phyloP scores from a whole-genome alignment of 1,140 invertebrate genomes.

The Saccostrea cuccullata region DNA sequence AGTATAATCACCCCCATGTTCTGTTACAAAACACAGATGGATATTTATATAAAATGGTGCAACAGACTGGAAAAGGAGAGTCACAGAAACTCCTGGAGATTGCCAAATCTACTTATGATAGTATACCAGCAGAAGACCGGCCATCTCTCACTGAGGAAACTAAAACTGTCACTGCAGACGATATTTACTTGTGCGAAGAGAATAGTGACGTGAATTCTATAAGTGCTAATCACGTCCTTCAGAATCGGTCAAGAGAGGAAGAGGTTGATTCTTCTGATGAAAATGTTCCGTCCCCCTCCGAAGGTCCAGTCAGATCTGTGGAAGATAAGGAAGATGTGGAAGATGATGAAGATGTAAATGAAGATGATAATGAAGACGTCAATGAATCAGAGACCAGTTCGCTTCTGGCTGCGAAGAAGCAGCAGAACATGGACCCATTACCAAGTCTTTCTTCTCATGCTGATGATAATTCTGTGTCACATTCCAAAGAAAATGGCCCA shows the following conservation, averaged over 20 bases:
- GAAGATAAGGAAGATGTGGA: background rate
- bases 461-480: background rate
- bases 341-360: background rate
- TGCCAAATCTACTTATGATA: conserved; percentile 51
- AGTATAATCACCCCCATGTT: conserved; percentile 85
- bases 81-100: conserved; percentile 66
- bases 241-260: background rate
- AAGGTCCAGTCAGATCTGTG: background rate
- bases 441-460: background rate
- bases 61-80: conserved; percentile 72
- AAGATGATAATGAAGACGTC: background rate
- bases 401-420: background rate
- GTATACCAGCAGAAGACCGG: background rate
- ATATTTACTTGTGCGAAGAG: background rate
- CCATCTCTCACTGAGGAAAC: background rate
- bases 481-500: background rate
- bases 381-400: conserved; percentile 15
- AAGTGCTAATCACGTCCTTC: background rate
- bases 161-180: background rate
- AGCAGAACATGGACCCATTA: background rate
- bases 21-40: conserved; percentile 81
- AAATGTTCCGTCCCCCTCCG: background rate
- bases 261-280: background rate
- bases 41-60: conserved; percentile 78
- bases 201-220: background rate